Percentiles rank a stretch among this genome's conserved stretches.
These are phyloP conservation scores for Actinopyga echinites DNA, from an alignment of 53 echinoderm and acorn worm species.

Conservation along the genomic window DNA sequence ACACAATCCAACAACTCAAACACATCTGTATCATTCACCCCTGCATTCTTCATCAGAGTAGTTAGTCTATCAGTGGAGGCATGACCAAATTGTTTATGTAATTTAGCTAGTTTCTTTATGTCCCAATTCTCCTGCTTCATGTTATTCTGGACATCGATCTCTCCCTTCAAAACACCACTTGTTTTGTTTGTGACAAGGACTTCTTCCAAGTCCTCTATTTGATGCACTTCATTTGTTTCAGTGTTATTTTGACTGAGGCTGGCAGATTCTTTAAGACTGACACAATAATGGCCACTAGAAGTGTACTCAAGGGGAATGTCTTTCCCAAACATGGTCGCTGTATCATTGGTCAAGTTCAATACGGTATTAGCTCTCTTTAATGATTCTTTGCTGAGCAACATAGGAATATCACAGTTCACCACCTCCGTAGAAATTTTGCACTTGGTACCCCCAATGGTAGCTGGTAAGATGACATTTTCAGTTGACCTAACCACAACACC, in stretches of 20 bases:
- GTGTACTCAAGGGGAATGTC: slow-evolving; percentile 36
- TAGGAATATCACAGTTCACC: slow-evolving; percentile 55
- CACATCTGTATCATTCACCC: background rate
- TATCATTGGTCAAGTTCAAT: slow-evolving; percentile 48
- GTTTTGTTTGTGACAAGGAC: background rate
- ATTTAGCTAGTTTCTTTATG: background rate
- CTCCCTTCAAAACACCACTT: background rate
- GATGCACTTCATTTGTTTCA: background rate
- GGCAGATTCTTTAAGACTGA: background rate
- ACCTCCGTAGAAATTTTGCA: slow-evolving; percentile 47
- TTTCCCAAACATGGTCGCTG: slow-evolving; percentile 47
- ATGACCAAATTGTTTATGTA: background rate
- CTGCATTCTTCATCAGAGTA: background rate
- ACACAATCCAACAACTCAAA: background rate
- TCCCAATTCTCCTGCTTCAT: background rate
- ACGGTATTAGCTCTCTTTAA: slow-evolving; percentile 45
- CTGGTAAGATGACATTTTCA: slow-evolving; percentile 7
- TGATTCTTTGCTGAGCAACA: slow-evolving; percentile 55
- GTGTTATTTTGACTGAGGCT: background rate
- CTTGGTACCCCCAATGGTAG: background rate
- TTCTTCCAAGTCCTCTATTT: background rate
- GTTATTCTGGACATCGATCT: background rate
- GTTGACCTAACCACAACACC: background rate
- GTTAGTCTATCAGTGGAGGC: background rate
- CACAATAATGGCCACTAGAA: slow-evolving; percentile 46